Evolutionary conservation across 1,140 invertebrate species (phyloP).

Genomic region (Neuroterus valhalla): DNA sequence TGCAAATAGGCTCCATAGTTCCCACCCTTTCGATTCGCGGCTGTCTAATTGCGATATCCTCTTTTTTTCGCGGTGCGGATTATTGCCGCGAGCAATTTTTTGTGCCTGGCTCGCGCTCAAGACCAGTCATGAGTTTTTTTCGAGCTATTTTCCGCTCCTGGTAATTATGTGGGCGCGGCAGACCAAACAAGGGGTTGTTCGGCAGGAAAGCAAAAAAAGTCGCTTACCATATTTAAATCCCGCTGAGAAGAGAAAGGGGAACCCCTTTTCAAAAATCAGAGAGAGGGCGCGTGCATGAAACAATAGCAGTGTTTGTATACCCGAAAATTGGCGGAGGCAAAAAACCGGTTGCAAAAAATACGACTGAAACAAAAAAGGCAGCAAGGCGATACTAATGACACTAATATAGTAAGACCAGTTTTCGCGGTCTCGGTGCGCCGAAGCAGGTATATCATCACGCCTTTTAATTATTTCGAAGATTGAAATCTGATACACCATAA

Average conservation of each 20-base stretch:
- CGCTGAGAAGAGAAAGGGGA: slow-evolving; percentile 55
- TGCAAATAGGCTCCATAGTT: slow-evolving; percentile 28
- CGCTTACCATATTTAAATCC: slow-evolving; percentile 70
- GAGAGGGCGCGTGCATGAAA: slow-evolving; percentile 64
- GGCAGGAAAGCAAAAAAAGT: slow-evolving; percentile 66
- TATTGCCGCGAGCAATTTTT: slow-evolving; percentile 30
- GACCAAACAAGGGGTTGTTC: slow-evolving; percentile 68
- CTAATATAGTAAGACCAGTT: not conserved
- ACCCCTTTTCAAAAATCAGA: slow-evolving; percentile 40
- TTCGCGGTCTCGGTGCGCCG: not conserved
- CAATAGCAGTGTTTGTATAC: slow-evolving; percentile 67
- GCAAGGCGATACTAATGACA: slow-evolving; percentile 42
- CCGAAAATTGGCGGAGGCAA: slow-evolving; percentile 61
- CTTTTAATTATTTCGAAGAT: slow-evolving; percentile 17
- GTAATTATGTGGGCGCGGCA: slow-evolving; percentile 72
- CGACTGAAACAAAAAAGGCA: slow-evolving; percentile 39
- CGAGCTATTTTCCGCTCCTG: slow-evolving; percentile 61
- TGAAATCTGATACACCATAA: no score
- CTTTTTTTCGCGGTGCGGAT: slow-evolving; percentile 22
- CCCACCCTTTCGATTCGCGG: slow-evolving; percentile 30
- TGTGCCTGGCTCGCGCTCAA: slow-evolving; percentile 19
- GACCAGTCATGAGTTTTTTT: slow-evolving; percentile 53
- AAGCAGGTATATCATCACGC: slow-evolving; percentile 16
- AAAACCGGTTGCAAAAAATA: slow-evolving; percentile 44
- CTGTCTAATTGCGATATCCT: slow-evolving; percentile 30